These are phyloP conservation scores for Cetonia aurata DNA, from an alignment of 2,888 invertebrate species.

Conservation along the genomic window DNA sequence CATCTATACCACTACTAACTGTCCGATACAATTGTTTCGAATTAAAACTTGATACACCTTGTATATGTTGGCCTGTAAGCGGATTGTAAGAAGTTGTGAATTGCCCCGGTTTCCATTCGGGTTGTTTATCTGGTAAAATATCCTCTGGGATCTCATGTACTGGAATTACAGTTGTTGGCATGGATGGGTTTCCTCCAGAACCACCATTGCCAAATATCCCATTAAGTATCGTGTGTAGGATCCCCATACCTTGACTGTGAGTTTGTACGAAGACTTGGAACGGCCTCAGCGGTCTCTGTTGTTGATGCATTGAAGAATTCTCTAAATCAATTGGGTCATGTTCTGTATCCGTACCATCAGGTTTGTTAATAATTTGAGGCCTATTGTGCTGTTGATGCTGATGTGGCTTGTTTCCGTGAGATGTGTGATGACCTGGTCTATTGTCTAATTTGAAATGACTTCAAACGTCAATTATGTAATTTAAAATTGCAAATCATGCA, in stretches of 20 bases:
- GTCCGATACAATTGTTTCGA: constrained; percentile 45
- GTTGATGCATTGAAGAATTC: background rate
- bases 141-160: constrained; percentile 50
- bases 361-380: constrained; percentile 8
- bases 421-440: constrained; percentile 15
- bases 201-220: constrained; percentile 26
- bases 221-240: constrained; percentile 19
- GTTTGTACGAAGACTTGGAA: constrained; percentile 36
- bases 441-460: background rate
- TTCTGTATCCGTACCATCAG: background rate
- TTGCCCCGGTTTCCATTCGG: constrained; percentile 45
- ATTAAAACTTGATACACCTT: constrained; percentile 49
- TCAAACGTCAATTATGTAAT: background rate
- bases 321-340: constrained; percentile 29
- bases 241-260: constrained; percentile 34
- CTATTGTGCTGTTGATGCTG: constrained; percentile 4
- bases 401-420: constrained; percentile 23
- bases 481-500: background rate
- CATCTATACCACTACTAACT: constrained; percentile 47
- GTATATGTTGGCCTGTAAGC: constrained; percentile 47
- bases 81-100: constrained; percentile 48
- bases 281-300: constrained; percentile 36
- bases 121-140: constrained; percentile 39
- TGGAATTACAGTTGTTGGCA: constrained; percentile 41
- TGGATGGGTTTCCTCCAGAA: background rate